Conservation (phyloP, 1,140 invertebrate species). For the Anastrepha obliqua region DNA sequence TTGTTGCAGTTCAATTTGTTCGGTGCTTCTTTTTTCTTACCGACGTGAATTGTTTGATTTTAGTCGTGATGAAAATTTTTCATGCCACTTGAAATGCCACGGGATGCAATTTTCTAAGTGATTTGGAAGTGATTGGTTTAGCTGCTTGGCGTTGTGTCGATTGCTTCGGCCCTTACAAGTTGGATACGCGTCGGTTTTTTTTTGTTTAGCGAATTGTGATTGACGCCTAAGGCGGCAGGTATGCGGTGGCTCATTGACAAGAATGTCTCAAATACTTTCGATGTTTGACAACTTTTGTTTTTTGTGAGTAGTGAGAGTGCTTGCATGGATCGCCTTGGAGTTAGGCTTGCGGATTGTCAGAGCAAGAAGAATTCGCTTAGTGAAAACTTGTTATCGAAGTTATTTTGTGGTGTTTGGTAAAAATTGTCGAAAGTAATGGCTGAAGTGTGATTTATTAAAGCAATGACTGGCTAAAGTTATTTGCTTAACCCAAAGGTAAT, state of each 20-base stretch:
- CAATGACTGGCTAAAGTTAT: neutral
- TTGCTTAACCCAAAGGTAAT: neutral
- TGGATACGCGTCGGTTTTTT: neutral
- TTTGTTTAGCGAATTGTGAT: neutral
- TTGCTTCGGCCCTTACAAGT: too few relatives aligned
- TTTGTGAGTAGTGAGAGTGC: neutral
- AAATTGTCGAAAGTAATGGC: neutral
- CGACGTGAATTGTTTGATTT: neutral
- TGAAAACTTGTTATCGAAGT: neutral
- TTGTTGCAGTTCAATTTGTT: neutral
- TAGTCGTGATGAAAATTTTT: neutral
- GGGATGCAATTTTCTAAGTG: conserved; percentile 36
- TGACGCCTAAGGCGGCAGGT: neutral
- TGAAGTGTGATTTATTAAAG: neutral
- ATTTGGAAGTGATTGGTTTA: conserved; percentile 10
- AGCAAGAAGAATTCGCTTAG: neutral
- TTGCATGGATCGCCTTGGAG: neutral
- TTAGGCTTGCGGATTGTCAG: neutral
- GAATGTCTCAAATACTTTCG: neutral
- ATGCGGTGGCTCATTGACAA: neutral
- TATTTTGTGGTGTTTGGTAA: neutral
- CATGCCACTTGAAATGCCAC: neutral
- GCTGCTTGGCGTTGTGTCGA: neutral
- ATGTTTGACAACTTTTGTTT: neutral
- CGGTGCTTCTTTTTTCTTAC: neutral